phyloP scores from a whole-genome alignment of 2,888 invertebrate genomes.

The Encarsia formosa region DNA sequence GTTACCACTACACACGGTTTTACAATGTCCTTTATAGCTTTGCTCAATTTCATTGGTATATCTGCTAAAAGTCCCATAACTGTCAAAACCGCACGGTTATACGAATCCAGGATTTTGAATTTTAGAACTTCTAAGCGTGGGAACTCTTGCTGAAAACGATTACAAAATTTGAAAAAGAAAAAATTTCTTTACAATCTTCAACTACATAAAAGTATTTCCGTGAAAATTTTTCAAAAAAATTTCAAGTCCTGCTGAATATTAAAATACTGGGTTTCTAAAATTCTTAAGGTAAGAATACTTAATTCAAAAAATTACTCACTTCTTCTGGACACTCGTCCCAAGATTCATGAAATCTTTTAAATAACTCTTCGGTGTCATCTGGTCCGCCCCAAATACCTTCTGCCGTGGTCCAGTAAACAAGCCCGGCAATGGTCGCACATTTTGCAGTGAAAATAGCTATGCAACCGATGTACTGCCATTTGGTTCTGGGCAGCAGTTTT shows the following conservation, averaged over 20 bases:
- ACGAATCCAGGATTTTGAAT: conserved; percentile 30
- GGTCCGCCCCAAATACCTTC: conserved; percentile 52
- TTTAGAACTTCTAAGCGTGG: conserved; percentile 33
- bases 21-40: conserved; percentile 26
- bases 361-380: conserved; percentile 48
- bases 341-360: conserved; percentile 35
- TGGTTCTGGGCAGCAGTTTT: conserved; percentile 7
- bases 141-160: conserved; percentile 30
- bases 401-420: conserved; percentile 49
- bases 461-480: conserved; percentile 12
- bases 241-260: too few species aligned
- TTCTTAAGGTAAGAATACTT: too few species aligned
- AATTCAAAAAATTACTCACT: too few species aligned
- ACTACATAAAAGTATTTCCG: too few species aligned
- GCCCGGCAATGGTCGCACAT: conserved; percentile 43
- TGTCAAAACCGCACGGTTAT: conserved; percentile 35
- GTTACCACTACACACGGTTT: conserved; percentile 23
- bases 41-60: conserved; percentile 29
- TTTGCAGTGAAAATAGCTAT: conserved; percentile 43
- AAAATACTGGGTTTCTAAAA: too few species aligned
- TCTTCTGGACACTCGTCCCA: too few species aligned
- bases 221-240: too few species aligned
- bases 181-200: too few species aligned
- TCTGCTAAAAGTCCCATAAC: conserved; percentile 30
- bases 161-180: too few species aligned